Percentiles rank a stretch among this genome's conserved stretches.
These are phyloP conservation scores for Plotosus lineatus DNA, from an alignment of 2,113 vertebrate species.

Conservation along the genomic window DNA sequence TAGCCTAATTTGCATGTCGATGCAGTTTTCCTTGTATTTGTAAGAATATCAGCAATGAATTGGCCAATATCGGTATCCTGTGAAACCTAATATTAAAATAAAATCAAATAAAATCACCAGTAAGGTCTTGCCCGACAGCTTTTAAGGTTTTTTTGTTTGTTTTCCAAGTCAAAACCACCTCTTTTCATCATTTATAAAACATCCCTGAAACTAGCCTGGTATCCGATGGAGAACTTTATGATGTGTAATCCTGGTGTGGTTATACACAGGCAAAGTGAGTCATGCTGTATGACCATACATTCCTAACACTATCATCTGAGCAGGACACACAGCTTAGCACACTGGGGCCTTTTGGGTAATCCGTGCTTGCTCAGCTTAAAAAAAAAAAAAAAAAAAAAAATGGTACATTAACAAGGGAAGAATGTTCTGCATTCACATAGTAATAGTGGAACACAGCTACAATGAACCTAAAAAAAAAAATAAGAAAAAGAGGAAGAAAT, in stretches of 20 bases:
- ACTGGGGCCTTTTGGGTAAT: background rate
- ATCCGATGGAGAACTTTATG: background rate
- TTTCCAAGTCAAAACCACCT: too few relatives aligned
- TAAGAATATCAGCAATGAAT: background rate
- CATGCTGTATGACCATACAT: background rate
- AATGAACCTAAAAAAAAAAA: background rate
- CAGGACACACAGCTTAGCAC: constrained; percentile 14
- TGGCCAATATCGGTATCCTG: background rate
- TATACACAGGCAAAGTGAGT: background rate
- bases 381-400: background rate
- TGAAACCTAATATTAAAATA: background rate
- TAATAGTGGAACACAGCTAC: background rate
- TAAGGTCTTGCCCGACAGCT: background rate
- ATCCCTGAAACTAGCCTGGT: background rate
- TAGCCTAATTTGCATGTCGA: background rate
- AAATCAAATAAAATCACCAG: background rate
- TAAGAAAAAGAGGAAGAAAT: background rate
- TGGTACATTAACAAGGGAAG: background rate
- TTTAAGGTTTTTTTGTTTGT: background rate
- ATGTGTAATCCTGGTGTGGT: background rate
- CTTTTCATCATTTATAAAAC: background rate
- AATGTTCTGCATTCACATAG: background rate
- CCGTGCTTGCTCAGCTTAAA: constrained; percentile 8
- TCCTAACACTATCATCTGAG: constrained; percentile 7
- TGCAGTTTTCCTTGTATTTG: background rate